Percentiles rank a stretch among this genome's conserved stretches.
phyloP scores from a whole-genome alignment of 2,797 vertebrate genomes.

The Oryzias sinensis region DNA sequence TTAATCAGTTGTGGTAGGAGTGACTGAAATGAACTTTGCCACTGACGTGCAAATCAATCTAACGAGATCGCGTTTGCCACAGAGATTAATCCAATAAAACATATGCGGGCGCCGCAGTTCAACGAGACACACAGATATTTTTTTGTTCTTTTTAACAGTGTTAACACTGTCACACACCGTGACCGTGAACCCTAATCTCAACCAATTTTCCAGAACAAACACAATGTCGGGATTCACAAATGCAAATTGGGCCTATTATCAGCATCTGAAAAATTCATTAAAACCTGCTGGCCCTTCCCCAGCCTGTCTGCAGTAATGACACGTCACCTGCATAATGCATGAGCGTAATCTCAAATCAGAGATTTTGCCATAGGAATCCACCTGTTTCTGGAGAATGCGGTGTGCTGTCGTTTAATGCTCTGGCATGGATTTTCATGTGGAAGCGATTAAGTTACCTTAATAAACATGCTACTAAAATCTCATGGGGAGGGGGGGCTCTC shows the following conservation, averaged over 20 bases:
- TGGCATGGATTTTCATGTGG: conserved; percentile 58
- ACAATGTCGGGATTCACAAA: conserved; percentile 54
- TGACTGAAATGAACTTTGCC: conserved; percentile 27
- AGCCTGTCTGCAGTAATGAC: conserved; percentile 56
- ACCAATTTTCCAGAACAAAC: conserved; percentile 68
- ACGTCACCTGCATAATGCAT: conserved; percentile 66
- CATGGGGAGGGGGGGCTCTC: too few relatives aligned
- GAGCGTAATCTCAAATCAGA: conserved; percentile 52
- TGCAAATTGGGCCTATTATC: conserved; percentile 58
- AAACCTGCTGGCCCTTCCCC: conserved; percentile 29
- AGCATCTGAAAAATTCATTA: conserved; percentile 66
- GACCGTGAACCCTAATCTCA: conserved; percentile 55
- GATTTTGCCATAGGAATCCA: conserved; percentile 47
- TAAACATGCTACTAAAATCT: conserved; percentile 56
- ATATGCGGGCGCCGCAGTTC: conserved; percentile 32
- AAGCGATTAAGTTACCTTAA: conserved; percentile 56
- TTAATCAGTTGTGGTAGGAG: conserved; percentile 20
- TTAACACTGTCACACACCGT: conserved; percentile 39
- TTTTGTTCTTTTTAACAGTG: conserved; percentile 33
- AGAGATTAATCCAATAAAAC: conserved; percentile 44
- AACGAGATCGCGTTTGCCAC: conserved; percentile 50
- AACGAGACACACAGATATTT: conserved; percentile 23
- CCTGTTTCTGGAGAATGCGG: conserved; percentile 48
- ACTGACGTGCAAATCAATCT: conserved; percentile 39
- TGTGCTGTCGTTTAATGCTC: conserved; percentile 40